Base-by-base conservation (phyloP, 2,888 invertebrate species). In the Iphiclides podalirius region DNA sequence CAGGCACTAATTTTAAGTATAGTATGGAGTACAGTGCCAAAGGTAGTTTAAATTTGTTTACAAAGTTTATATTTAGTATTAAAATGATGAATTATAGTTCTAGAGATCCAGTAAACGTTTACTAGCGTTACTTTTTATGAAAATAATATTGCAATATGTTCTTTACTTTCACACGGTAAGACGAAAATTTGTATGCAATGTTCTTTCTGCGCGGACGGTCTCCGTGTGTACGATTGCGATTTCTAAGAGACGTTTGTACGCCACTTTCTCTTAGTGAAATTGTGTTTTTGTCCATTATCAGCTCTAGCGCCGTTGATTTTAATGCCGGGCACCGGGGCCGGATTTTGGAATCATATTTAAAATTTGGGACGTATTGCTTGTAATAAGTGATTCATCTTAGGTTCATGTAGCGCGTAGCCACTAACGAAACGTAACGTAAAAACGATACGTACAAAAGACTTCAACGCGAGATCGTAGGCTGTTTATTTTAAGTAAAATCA, bases 251-350 rank as follows among this genome's bases (percentile, higher is more conserved):
- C 72, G 70, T 74, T 75, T 75, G 79, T 75, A 75, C 59, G 69
- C 71, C 75, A 87, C 87, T 87, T 87, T 87, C 87, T 84, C 87
- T 80, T 70, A 72, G 86, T 75, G 87, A 86, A 87, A 87, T 83
- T 72, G 75, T 75, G 76, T 84, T 85, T 84, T 86, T 83, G 77
- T 78, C 67, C 78, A 78, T 77, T 79, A 78, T 77, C 71, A 70
- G 65, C 59, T 58, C 53, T 65, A 62, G 63, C 31, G 58, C 59
- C 54, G 41, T 60, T 61, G 61, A 59, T 63, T 34, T 43, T 44
- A 43, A 62, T 49, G 46, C 43, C 47, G 36, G 31, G 45, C 41
- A 39, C 43, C 44, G 44, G 60, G 52, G 52, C 51, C 41, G 54
- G 57, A 58, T 63, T 64, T 23, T 11, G 26, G 35, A 37, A 17